Evolutionary conservation across 2,113 vertebrate genomes (phyloP).

Genomic region (Abramis brama): DNA sequence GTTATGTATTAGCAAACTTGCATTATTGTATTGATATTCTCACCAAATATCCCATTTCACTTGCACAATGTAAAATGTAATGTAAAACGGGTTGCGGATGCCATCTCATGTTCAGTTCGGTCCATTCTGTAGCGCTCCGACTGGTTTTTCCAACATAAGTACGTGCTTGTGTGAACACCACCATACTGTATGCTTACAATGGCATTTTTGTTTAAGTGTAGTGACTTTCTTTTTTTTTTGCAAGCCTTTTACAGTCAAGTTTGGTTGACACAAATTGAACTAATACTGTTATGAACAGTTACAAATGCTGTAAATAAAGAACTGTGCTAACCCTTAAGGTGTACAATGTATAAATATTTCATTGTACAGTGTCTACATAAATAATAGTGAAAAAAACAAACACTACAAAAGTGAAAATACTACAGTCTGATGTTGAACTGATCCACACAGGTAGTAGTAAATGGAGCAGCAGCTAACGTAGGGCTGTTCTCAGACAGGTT

Average conservation of each 20-base stretch:
- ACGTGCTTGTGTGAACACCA: not conserved
- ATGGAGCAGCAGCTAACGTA: not conserved
- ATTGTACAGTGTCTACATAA: not conserved
- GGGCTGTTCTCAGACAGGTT: constrained; percentile 53
- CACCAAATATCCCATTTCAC: not conserved
- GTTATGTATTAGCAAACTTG: not conserved
- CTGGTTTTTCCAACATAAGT: not conserved
- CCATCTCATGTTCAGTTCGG: too few relatives aligned
- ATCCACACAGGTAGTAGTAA: not conserved
- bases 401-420: not conserved
- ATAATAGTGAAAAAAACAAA: not conserved
- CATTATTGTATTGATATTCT: not conserved
- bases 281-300: not conserved
- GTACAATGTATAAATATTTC: not conserved
- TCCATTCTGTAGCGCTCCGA: not conserved
- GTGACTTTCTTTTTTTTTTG: too few relatives aligned
- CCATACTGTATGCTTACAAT: not conserved
- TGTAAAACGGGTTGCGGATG: not conserved
- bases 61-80: too few relatives aligned
- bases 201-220: not conserved
- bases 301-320: constrained; percentile 27
- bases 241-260: not conserved
- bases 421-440: not conserved
- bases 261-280: not conserved
- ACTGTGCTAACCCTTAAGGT: not conserved